A percentile compares a stretch with the other conserved stretches of the same genome.
Evolutionary conservation across 2,113 vertebrate species (phyloP).

Genomic region (Hemiprocne comata): DNA sequence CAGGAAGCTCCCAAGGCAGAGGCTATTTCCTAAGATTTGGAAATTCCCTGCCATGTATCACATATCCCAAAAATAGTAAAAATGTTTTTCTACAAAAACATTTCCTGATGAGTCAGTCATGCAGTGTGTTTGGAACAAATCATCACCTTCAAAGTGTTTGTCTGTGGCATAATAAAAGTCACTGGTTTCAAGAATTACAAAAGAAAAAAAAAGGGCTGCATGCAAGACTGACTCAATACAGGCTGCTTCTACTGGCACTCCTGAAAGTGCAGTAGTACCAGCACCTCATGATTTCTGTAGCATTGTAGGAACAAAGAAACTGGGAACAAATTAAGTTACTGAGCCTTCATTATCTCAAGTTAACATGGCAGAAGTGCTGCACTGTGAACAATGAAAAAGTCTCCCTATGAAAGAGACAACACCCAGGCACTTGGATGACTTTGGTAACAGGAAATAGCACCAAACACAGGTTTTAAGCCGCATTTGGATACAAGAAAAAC

Average conservation of each 20-base stretch:
- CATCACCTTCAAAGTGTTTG: background rate
- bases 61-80: background rate
- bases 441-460: background rate
- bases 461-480: background rate
- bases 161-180: background rate
- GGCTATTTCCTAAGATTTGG: background rate
- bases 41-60: background rate
- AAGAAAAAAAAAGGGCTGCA: background rate
- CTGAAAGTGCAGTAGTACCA: background rate
- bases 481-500: background rate
- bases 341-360: background rate
- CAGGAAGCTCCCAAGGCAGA: background rate
- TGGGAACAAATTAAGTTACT: background rate
- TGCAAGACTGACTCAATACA: background rate
- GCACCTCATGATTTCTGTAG: background rate
- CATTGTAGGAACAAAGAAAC: background rate
- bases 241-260: background rate
- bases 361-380: background rate
- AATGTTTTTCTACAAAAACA: background rate
- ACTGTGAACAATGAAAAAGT: background rate
- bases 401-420: background rate
- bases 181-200: background rate
- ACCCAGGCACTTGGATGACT: background rate
- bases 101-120: background rate
- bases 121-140: background rate